These are phyloP conservation scores for Acholoe squamosa DNA, from an alignment of 2,888 invertebrate species.

Conservation along the genomic window DNA sequence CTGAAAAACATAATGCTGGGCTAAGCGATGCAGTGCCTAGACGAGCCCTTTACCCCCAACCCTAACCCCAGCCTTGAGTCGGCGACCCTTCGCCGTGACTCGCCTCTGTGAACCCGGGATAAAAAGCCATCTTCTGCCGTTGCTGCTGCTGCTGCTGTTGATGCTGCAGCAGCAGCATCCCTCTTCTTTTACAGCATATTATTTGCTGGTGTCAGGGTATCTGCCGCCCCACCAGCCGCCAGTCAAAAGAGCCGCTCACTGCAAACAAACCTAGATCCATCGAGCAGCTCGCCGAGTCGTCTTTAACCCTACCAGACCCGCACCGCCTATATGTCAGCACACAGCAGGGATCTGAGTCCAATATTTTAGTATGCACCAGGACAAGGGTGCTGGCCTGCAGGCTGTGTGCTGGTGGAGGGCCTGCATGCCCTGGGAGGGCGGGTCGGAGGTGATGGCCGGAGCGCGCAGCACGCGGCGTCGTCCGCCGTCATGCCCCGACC, in stretches of 20 bases:
- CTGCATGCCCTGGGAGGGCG: slow-evolving; percentile 38
- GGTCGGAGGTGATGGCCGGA: slow-evolving; percentile 18
- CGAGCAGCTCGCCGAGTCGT: neutral
- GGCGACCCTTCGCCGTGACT: slow-evolving; percentile 52
- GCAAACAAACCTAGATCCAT: neutral
- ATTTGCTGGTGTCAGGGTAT: slow-evolving; percentile 23
- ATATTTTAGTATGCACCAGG: slow-evolving; percentile 9
- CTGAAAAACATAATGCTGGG: slow-evolving; percentile 50
- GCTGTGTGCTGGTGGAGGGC: neutral
- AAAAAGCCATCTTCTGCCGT: slow-evolving; percentile 13
- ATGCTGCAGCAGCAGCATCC: slow-evolving; percentile 6
- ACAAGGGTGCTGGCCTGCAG: neutral
- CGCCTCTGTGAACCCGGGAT: slow-evolving; percentile 52
- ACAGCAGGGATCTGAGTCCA: neutral
- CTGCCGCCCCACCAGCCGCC: neutral
- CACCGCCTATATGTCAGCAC: neutral
- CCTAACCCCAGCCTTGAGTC: slow-evolving; percentile 1
- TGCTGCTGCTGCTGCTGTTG: neutral
- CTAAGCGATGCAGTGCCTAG: slow-evolving; percentile 46
- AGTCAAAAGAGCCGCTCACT: slow-evolving; percentile 2
- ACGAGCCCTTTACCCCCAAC: slow-evolving; percentile 44
- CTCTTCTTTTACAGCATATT: neutral
- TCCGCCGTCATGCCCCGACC: neutral
- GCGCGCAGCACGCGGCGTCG: neutral
- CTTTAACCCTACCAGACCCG: slow-evolving; percentile 1